A percentile compares a stretch with the other conserved stretches of the same genome.
Conservation (phyloP, 2,888 invertebrate genomes). For the Coenonympha glycerion region DNA sequence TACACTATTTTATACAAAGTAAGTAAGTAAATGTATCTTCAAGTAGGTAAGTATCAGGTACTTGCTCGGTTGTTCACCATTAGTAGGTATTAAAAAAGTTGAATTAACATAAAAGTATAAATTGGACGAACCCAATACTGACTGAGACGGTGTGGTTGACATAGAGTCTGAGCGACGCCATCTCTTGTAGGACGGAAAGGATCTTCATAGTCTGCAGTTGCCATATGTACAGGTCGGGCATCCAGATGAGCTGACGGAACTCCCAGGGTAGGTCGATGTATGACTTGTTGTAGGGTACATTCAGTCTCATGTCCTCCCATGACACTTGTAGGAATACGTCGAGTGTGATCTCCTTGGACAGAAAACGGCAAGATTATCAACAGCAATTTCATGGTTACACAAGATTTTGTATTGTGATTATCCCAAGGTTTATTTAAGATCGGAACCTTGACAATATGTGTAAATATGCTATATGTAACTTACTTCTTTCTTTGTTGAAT, state of each 20-base stretch:
- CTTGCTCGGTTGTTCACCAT: background rate
- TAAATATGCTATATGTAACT: too few relatives aligned
- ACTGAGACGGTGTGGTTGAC: slow-evolving; percentile 78
- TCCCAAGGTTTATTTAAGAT: too few relatives aligned
- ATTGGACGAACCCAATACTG: slow-evolving; percentile 77
- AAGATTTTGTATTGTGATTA: too few relatives aligned
- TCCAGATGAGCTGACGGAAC: slow-evolving; percentile 77
- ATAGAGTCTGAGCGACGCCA: slow-evolving; percentile 78
- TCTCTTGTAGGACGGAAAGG: slow-evolving; percentile 77
- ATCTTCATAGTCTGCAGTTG: slow-evolving; percentile 79
- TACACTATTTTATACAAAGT: too few relatives aligned
- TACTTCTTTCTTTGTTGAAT: too few relatives aligned
- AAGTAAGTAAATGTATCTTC: too few relatives aligned
- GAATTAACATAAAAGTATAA: background rate
- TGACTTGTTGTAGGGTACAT: slow-evolving; percentile 55
- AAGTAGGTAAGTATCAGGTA: background rate
- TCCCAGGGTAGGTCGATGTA: slow-evolving; percentile 79
- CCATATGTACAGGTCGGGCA: slow-evolving; percentile 79
- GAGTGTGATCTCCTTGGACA: slow-evolving; percentile 77
- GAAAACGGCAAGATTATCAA: background rate
- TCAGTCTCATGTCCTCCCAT: slow-evolving; percentile 75
- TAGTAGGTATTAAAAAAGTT: background rate
- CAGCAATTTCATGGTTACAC: too few relatives aligned
- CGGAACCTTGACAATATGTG: too few relatives aligned
- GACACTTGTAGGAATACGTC: slow-evolving; percentile 80